Percentiles rank a stretch among this genome's conserved stretches.
These are phyloP conservation scores for Bemisia tabaci DNA, from an alignment of 1,140 invertebrate genomes.

Conservation along the genomic window DNA sequence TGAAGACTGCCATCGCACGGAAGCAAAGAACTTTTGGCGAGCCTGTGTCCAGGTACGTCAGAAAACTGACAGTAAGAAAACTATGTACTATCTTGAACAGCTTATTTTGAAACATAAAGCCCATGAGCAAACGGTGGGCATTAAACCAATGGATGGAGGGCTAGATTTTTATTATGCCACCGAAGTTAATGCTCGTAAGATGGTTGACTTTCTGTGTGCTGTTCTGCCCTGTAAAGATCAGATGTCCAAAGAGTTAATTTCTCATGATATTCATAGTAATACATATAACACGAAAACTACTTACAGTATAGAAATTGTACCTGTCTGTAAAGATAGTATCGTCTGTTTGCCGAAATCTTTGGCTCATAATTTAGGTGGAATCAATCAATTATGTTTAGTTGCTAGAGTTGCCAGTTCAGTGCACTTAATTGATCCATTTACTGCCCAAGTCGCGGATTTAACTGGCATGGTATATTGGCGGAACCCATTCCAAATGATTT, in stretches of 20 bases:
- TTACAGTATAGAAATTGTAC: slow-evolving; percentile 86
- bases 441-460: slow-evolving; percentile 84
- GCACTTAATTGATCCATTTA: slow-evolving; percentile 85
- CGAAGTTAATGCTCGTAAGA: slow-evolving; percentile 82
- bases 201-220: slow-evolving; percentile 83
- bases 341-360: slow-evolving; percentile 83
- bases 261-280: slow-evolving; percentile 95
- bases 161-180: slow-evolving; percentile 90
- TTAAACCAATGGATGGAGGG: slow-evolving; percentile 87
- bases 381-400: slow-evolving; percentile 80
- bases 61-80: slow-evolving; percentile 88
- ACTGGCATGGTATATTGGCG: slow-evolving; percentile 70
- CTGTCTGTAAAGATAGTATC: slow-evolving; percentile 91
- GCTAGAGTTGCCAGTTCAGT: slow-evolving; percentile 76
- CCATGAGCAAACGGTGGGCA: slow-evolving; percentile 80
- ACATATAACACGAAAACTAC: slow-evolving; percentile 94
- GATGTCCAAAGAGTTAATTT: slow-evolving; percentile 89
- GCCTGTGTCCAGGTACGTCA: slow-evolving; percentile 76
- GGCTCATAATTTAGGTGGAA: slow-evolving; percentile 79
- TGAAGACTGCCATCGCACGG: slow-evolving; percentile 87
- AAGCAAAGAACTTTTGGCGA: slow-evolving; percentile 97
- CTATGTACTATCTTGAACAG: slow-evolving; percentile 96
- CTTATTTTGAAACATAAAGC: slow-evolving; percentile 90
- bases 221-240: slow-evolving; percentile 77
- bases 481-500: slow-evolving; percentile 70